These are phyloP conservation scores for Hofmannophila pseudospretella DNA, from an alignment of 2,888 invertebrate species.

Conservation along the genomic window DNA sequence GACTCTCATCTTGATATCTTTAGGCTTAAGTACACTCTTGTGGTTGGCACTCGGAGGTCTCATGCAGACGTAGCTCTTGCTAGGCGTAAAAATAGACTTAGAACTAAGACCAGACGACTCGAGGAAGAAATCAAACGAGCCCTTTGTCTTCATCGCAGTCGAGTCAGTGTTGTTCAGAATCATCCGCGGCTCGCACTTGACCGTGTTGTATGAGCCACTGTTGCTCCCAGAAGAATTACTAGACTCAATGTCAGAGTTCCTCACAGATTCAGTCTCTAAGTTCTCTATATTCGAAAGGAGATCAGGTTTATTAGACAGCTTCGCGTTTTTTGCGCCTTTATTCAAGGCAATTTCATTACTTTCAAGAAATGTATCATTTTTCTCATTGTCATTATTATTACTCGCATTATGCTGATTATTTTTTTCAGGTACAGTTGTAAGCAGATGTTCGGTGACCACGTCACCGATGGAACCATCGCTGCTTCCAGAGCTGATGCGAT, in stretches of 20 bases:
- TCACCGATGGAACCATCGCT: slow-evolving; percentile 68
- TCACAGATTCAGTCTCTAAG: slow-evolving; percentile 77
- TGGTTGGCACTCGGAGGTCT: slow-evolving; percentile 84
- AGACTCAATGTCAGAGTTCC: slow-evolving; percentile 83
- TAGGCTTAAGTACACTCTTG: slow-evolving; percentile 86
- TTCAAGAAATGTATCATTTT: slow-evolving; percentile 51
- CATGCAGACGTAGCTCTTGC: slow-evolving; percentile 49
- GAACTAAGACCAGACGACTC: slow-evolving; percentile 89
- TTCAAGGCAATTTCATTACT: slow-evolving; percentile 41
- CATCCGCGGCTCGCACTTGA: slow-evolving; percentile 65
- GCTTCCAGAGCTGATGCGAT: slow-evolving; percentile 72
- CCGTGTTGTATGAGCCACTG: slow-evolving; percentile 67
- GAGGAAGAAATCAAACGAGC: slow-evolving; percentile 84
- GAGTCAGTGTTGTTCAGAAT: slow-evolving; percentile 44
- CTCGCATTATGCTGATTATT: slow-evolving; percentile 38
- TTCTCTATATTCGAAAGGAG: slow-evolving; percentile 75
- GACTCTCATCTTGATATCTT: slow-evolving; percentile 86
- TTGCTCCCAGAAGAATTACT: slow-evolving; percentile 76
- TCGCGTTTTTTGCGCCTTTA: slow-evolving; percentile 58
- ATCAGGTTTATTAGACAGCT: slow-evolving; percentile 73
- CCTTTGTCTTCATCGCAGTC: slow-evolving; percentile 58
- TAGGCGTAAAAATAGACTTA: slow-evolving; percentile 83
- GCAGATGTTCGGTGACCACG: slow-evolving; percentile 56
- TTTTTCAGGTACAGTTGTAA: slow-evolving; percentile 57
- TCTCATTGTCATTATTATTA: slow-evolving; percentile 36